phyloP scores from a whole-genome alignment of 2,797 vertebrate species.

The Lacerta agilis region DNA sequence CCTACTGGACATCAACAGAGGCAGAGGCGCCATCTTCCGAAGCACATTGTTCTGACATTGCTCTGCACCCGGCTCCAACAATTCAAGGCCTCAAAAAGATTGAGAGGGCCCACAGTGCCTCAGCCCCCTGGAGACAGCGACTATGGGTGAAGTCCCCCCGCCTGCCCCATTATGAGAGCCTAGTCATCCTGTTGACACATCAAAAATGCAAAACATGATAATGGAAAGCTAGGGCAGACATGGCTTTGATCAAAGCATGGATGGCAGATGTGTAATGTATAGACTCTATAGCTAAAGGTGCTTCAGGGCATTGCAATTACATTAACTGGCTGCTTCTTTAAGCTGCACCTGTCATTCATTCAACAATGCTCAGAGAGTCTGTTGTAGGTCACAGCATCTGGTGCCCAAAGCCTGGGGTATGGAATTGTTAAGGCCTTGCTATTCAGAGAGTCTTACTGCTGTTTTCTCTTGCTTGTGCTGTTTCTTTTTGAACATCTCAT shows the following conservation, averaged over 20 bases:
- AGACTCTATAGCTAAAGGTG: not conserved
- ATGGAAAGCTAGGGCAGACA: not conserved
- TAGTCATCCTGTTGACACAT: not conserved
- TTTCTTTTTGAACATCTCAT: not conserved
- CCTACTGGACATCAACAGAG: not conserved
- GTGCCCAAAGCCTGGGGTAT: not conserved
- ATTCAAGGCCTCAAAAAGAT: too few species aligned
- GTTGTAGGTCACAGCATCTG: not conserved
- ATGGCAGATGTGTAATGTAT: not conserved
- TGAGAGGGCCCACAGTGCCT: too few species aligned
- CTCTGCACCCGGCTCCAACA: too few species aligned
- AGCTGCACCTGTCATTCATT: slow-evolving; percentile 24
- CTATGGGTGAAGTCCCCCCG: too few species aligned
- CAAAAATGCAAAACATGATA: not conserved
- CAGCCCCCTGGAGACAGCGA: too few species aligned
- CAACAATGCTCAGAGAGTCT: not conserved
- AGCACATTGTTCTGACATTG: too few species aligned
- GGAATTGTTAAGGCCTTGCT: slow-evolving; percentile 2
- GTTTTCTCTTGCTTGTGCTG: not conserved
- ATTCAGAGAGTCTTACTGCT: not conserved
- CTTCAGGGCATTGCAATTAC: slow-evolving; percentile 15
- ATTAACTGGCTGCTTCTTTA: slow-evolving; percentile 30
- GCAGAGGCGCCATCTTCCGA: not conserved
- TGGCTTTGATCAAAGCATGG: not conserved
- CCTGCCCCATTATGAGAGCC: not conserved